Evolutionary conservation across 2,113 vertebrate species (phyloP), one percentile per base, ranked within the genome.

Genomic region (Asarcornis scutulata): DNA sequence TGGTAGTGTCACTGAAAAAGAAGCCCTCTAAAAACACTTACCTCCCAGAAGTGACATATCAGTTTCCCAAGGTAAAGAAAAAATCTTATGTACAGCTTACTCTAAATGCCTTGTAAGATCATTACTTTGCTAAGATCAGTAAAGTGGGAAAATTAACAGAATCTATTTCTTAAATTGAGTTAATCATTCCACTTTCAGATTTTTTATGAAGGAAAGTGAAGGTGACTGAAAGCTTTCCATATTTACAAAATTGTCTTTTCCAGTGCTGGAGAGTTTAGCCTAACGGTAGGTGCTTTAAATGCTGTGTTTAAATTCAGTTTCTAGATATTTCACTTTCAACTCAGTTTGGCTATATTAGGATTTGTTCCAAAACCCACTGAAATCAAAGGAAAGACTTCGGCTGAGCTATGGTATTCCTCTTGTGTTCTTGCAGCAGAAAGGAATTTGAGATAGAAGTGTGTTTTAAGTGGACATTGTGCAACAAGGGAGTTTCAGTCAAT

Each of bases 1-100:
- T 99, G 89, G 99, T 99, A 62, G 98, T 99, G 83, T 99, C 99
- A 32, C 97, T 99, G 94, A 99, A 99, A 98, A 99, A 99, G 98
- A 99, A 99, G 97, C 99, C 99, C 12, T 98, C 98, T 95, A 99
- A 99, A 96, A 99, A 98, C 96, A 99, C 98, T 58, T 99, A 99
- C 95, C 97, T 98, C 75, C 99, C 99, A 6, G 99, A 99, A 96
- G 99, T 99, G 96, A 98, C 99, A 17, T 99, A 99, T 97, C 99
- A 99, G 96, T 99, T 99, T 96, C 99, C 99, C 42, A 99, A 99
- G 99, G 99, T 99, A 97, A 98, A 95, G 69, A n/a, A 71, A 67
- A 87, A 23, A 55, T 77, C 40, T 66, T 85, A 12, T 2, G 0
- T 76, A 36, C 12, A 25, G 31, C 50, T 81, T 13, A 68, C 87